A percentile compares a stretch with the other conserved stretches of the same genome.
These are phyloP conservation scores for Synergus gifuensis DNA, from an alignment of 2,888 invertebrate genomes.

Conservation along the genomic window DNA sequence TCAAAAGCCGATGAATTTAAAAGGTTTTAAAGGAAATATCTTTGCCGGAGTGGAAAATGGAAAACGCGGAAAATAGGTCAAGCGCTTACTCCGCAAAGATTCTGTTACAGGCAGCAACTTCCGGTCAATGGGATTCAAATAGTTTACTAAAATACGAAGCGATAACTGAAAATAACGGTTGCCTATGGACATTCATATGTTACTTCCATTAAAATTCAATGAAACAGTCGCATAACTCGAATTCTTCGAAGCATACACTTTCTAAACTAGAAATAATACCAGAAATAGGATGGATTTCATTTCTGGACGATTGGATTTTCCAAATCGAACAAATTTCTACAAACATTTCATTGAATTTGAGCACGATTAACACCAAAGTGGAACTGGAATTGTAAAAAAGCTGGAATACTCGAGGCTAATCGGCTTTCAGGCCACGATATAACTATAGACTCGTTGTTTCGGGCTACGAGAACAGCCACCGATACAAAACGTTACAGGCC, in stretches of 20 bases:
- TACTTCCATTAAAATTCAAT: slow-evolving; percentile 31
- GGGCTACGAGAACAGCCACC: slow-evolving; percentile 25
- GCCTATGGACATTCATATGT: not conserved
- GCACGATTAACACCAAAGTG: slow-evolving; percentile 26
- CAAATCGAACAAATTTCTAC: slow-evolving; percentile 1
- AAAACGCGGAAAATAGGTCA: slow-evolving; percentile 15
- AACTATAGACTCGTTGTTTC: slow-evolving; percentile 41
- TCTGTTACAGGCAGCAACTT: slow-evolving; percentile 44
- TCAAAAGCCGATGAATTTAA: too few species aligned
- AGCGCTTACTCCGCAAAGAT: not conserved
- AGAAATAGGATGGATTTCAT: not conserved
- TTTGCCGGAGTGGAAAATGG: not conserved
- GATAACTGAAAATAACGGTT: slow-evolving; percentile 52
- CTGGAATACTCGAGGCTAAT: slow-evolving; percentile 38
- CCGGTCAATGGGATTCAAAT: slow-evolving; percentile 55
- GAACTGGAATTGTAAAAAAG: slow-evolving; percentile 31
- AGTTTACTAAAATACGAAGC: slow-evolving; percentile 51
- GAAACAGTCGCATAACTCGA: not conserved
- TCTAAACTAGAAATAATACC: not conserved
- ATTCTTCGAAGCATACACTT: too few species aligned
- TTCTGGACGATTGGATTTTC: not conserved
- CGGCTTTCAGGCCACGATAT: slow-evolving; percentile 37
- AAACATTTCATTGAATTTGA: slow-evolving; percentile 39
- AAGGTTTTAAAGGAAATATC: not conserved
- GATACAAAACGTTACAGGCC: slow-evolving; percentile 41